These are phyloP conservation scores for Parasteatoda lunata DNA, from an alignment of 2,888 invertebrate species.

Conservation along the genomic window DNA sequence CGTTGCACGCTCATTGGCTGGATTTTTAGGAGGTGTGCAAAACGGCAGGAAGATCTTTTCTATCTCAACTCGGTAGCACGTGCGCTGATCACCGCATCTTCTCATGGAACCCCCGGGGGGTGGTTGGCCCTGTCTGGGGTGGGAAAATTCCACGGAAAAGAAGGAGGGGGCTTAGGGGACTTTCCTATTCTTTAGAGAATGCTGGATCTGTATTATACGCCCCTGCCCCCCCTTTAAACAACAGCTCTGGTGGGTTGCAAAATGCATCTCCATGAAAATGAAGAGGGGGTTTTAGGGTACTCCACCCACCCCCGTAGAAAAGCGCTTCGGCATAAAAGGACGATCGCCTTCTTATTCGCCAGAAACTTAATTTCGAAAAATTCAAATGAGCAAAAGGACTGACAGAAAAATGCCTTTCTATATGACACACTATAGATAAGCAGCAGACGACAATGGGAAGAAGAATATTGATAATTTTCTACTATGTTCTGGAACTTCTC, in stretches of 20 bases:
- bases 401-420: constrained; percentile 47
- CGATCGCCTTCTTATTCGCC: constrained; percentile 49
- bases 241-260: constrained; percentile 16
- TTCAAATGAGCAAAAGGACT: constrained; percentile 60
- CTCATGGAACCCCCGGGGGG: constrained; percentile 30
- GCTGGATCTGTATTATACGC: constrained; percentile 22
- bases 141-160: constrained; percentile 8
- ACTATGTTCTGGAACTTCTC: constrained; percentile 1
- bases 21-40: constrained; percentile 2
- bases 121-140: constrained; percentile 9
- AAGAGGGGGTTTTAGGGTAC: constrained; percentile 1
- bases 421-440: constrained; percentile 42
- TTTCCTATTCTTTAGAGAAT: constrained; percentile 41
- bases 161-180: constrained; percentile 47
- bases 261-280: constrained; percentile 9
- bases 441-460: constrained; percentile 36
- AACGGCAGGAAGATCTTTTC: not conserved
- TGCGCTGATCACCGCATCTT: constrained; percentile 12
- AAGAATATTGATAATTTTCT: constrained; percentile 44
- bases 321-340: constrained; percentile 27
- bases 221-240: constrained; percentile 46
- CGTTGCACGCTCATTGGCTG: constrained; percentile 34
- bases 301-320: not conserved
- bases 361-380: constrained; percentile 66
- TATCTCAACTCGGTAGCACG: constrained; percentile 33